Base-by-base conservation (phyloP, 1,140 invertebrate genomes). In the Heliconius melpomene region DNA sequence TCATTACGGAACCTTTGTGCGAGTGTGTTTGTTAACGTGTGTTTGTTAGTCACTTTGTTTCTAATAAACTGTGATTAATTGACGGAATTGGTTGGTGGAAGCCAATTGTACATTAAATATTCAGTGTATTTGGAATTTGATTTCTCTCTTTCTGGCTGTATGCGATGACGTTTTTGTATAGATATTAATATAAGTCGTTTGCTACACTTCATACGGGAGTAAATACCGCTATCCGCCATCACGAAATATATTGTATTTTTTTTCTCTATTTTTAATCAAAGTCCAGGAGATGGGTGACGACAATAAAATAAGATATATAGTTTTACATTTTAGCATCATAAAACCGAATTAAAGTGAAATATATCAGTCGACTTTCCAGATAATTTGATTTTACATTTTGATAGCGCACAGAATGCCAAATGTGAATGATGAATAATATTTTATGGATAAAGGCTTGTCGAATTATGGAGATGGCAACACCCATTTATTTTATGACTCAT, bases 381-480 rank as follows among this genome's bases (percentile, higher is more conserved):
- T 72, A 38, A 72, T 72, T 72, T 72, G 71, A 72, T 72, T 72
- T 72, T 40, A n/a, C 71, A 40, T 72, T 72, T 72, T 72, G 29
- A 72, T 72, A 72, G 18, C 71, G n/a, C 38, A 46, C 16, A 26
- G 66, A 70, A 71, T 76, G 26, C 66, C 13, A 77, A 77, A 77
- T 71, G 75, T 66, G 36, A 32, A 77, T 50, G 78, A 79, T 75
- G 57, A 72, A 75, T 79, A 79, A 79, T 79, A 75, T 74, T 40
- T 75, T 72, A 72, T 60, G 78, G 46, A 75, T 75, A 75, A 75
- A 79, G 73, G 73, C 57, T 75, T 75, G 78, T 75, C 73, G 73
- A 79, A 79, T 79, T 75, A 79, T 79, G 29, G 74, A 79, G 78
- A 79, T 74, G 66, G 78, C 74, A 79, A 79, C 78, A 79, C 60